phyloP scores from a whole-genome alignment of 2,888 invertebrate genomes.

The Rhyacophila evoluta region DNA sequence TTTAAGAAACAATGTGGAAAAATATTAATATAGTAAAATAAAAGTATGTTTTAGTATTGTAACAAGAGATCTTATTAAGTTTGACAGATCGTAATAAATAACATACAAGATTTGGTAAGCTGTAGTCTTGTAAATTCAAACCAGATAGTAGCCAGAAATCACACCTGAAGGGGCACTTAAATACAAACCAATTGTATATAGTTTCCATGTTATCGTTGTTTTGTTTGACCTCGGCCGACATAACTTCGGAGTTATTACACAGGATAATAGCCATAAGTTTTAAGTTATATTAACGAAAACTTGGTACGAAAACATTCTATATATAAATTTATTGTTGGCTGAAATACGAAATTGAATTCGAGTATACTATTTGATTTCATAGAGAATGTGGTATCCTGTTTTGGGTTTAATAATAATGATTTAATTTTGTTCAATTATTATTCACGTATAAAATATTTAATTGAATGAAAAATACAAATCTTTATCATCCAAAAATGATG shows the following conservation, averaged over 20 bases:
- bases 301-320: neutral
- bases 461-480: no score
- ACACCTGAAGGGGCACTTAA: neutral
- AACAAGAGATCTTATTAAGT: neutral
- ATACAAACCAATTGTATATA: slow-evolving; percentile 2
- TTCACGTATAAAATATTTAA: no score
- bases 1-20: no score
- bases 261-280: neutral
- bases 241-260: neutral
- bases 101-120: neutral
- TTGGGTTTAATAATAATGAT: no score
- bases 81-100: neutral
- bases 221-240: neutral
- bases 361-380: no score
- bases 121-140: neutral
- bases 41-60: no score
- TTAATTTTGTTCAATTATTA: no score
- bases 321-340: neutral
- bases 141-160: neutral
- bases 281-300: neutral
- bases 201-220: neutral
- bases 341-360: neutral
- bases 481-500: no score
- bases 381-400: no score
- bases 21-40: no score